Evolutionary conservation across 1,140 invertebrate species (phyloP), one percentile per base, ranked within the genome.

Genomic region (Pseudobourletiella spinata): DNA sequence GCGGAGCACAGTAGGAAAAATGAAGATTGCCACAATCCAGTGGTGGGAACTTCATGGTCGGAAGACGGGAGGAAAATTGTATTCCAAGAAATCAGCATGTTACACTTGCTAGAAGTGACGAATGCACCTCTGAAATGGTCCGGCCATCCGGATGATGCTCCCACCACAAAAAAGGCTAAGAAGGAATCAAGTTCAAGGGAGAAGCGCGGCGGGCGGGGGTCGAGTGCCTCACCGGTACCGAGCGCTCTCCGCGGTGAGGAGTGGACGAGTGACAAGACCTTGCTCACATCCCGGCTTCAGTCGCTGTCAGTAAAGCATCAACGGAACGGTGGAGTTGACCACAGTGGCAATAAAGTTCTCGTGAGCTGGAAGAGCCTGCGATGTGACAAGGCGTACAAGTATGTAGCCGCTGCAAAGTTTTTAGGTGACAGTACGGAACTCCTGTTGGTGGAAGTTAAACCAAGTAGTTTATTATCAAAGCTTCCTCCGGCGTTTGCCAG

Each of bases 401-500:
- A 61, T 61, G 32, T 66, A 29, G 48, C 64, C 22, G 54, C 32
- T 61, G 44, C 62, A 16, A 61, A 48, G n/a, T 63, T 61, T 63
- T 46, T 61, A 39, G 57, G 58, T 65, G 56, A 55, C 28, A 51
- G 57, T 44, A 39, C 32, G n/a, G 61, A 65, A 32, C 56, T 69
- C 30, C 25, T 69, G 8, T 26, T 35, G 22, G 63, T 67, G 28
- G 64, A 69, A 61, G 65, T 69, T 18, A 67, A 67, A 48, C 64
- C 59, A 26, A 59, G 44, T 51, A 55, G 43, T 51, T 44, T 69
- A 48, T 28, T 66, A 15, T 57, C 58, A 20, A 62, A 67, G 22
- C 44, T 69, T 18, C 68, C 68, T 55, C 64, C 64, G 43, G 68
- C 65, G 8, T 67, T 69, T 65, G 63, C 57, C 4, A 69, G 59